Evolutionary conservation across 2,888 invertebrate genomes (phyloP), one percentile per base, ranked within the genome.

Genomic region (Tanypteryx hageni): DNA sequence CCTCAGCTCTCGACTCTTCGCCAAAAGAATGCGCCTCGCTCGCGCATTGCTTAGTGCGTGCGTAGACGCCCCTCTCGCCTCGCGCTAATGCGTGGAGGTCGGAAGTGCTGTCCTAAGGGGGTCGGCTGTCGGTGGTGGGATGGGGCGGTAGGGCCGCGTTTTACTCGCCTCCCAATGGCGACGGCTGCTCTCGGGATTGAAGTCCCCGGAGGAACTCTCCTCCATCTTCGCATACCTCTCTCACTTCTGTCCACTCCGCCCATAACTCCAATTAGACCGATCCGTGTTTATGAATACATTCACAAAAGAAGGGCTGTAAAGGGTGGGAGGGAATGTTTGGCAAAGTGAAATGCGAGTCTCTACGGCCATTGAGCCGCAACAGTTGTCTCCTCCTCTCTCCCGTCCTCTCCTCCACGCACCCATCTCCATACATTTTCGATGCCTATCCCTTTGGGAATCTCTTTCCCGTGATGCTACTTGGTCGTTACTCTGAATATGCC

Each of bases 201-300:
- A 44, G 44, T 44, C 44, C 44, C 44, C 44, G 44, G 44, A 44
- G 44, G 44, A 44, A 5, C 5, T 27, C 81, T 31, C 81, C 22
- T 8, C n/a, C n/a, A 31, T 4, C 81, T 22, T 14, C 13, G 16
- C 68, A 22, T 14, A 22, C 68, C 68, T 22, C 27, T 81, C 81
- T 22, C 22, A 10, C 31, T 31, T 44, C 83, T 5, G 9, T 10
- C 31, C 18, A 44, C 56, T 57, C 9, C 44, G n/a, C 56, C 56
- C 83, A 18, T 11, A 18, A 57, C 83, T 56, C 57, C 83, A 83
- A 83, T 83, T 83, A 83, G 83, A 83, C 83, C 83, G 83, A 83
- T 56, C 18, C 56, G 83, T 56, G 83, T 83, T 16, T 83, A 83
- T 83, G 83, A 83, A 83, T 83, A n/a, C 56, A 56, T 56, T 83